Percentiles rank a stretch among this genome's conserved stretches.
These are phyloP conservation scores for Uloborus plumipes DNA, from an alignment of 2,888 invertebrate genomes.

Conservation along the genomic window DNA sequence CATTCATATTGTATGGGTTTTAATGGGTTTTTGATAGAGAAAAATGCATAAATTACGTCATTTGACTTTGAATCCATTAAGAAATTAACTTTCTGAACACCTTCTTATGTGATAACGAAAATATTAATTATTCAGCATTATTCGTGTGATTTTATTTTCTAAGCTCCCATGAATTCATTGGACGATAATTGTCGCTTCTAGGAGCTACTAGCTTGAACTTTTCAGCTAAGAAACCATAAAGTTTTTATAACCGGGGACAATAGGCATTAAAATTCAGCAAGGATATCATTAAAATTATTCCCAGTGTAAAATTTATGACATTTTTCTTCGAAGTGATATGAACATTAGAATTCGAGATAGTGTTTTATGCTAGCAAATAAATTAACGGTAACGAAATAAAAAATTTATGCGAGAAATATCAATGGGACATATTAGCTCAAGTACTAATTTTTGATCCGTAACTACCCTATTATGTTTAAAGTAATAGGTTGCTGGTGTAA, in stretches of 20 bases:
- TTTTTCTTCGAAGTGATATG: conserved; percentile 32
- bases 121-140: conserved; percentile 31
- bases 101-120: conserved; percentile 42
- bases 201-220: conserved; percentile 8
- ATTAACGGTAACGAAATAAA: conserved; percentile 1
- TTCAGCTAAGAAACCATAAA: conserved; percentile 1
- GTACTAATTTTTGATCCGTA: too few species aligned
- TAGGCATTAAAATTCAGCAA: conserved; percentile 48
- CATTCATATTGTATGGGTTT: too few species aligned
- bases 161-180: conserved; percentile 39
- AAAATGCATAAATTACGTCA: background rate
- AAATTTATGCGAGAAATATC: background rate
- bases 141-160: conserved; percentile 40
- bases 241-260: conserved; percentile 31
- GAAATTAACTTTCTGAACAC: conserved; percentile 25
- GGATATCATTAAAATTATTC: conserved; percentile 47
- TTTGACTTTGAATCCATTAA: conserved; percentile 27
- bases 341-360: conserved; percentile 25
- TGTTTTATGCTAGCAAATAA: conserved; percentile 31
- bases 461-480: too few species aligned
- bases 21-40: too few species aligned
- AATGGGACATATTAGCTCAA: too few species aligned
- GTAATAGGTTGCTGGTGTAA: too few species aligned
- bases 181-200: conserved; percentile 29
- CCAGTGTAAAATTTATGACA: conserved; percentile 19